Conservation (phyloP, 2,888 invertebrate species). For the Bimastos eiseni region DNA sequence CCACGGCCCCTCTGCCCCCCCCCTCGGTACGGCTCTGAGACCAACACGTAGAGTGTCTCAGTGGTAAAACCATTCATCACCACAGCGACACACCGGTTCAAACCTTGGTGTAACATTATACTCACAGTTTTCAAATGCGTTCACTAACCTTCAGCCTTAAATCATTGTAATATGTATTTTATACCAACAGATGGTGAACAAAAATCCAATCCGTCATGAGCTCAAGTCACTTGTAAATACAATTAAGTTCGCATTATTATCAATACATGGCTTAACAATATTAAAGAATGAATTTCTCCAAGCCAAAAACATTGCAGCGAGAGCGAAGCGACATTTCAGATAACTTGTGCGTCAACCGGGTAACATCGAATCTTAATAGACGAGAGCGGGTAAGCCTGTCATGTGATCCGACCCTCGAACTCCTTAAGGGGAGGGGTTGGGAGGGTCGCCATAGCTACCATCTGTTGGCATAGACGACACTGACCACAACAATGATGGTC, state of each 20-base stretch:
- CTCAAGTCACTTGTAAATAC: background rate
- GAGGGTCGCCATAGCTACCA: background rate
- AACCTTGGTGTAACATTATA: background rate
- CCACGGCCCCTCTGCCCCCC: too few species aligned
- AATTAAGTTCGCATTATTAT: background rate
- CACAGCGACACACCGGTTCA: background rate
- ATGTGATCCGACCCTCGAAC: background rate
- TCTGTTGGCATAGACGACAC: conserved; percentile 46
- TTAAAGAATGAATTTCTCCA: background rate
- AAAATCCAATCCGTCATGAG: too few species aligned
- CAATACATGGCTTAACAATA: background rate
- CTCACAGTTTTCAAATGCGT: background rate
- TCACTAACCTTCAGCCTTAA: background rate
- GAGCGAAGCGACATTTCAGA: background rate
- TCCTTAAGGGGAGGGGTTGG: background rate
- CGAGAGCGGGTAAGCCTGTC: background rate
- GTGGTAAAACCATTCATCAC: background rate
- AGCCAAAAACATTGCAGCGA: background rate
- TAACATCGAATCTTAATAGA: background rate
- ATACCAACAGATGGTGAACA: too few species aligned
- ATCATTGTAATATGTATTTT: background rate
- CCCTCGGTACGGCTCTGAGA: too few species aligned
- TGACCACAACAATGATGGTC: conserved; percentile 46
- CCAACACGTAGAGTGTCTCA: too few species aligned
- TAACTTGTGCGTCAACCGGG: background rate